phyloP scores from a whole-genome alignment of 2,797 vertebrate species.

The Tauraco hartlaubi region DNA sequence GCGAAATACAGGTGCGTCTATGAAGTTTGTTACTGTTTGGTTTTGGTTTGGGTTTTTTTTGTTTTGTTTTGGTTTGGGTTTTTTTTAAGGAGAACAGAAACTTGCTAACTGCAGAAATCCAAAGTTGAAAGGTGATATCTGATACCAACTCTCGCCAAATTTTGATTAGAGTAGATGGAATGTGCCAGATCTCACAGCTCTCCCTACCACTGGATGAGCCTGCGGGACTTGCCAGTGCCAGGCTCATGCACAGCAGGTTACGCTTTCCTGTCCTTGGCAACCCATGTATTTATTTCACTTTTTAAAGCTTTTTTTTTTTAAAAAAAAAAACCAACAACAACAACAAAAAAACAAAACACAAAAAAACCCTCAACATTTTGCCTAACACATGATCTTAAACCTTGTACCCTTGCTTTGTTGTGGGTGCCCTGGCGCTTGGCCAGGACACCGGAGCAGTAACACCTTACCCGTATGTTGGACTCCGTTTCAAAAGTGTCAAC shows the following conservation, averaged over 20 bases:
- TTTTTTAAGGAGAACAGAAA: not conserved
- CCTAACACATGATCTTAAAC: not conserved
- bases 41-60: not conserved
- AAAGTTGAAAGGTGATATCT: not conserved
- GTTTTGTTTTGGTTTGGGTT: not conserved
- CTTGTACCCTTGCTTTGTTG: not conserved
- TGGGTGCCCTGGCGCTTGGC: not conserved
- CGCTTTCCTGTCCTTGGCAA: not conserved
- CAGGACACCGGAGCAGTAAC: no score
- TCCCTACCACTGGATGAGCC: rapidly evolving
- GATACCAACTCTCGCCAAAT: rapidly evolving
- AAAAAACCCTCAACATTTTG: not conserved
- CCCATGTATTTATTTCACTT: not conserved
- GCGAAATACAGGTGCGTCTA: not conserved
- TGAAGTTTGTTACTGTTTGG: not conserved
- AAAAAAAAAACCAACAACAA: not conserved
- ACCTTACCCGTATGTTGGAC: rapidly evolving
- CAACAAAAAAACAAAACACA: not conserved
- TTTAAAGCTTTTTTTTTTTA: not conserved
- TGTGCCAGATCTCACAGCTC: rapidly evolving
- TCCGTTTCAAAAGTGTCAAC: rapidly evolving
- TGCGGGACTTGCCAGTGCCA: not conserved
- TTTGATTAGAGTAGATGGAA: not conserved
- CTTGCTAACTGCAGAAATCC: not conserved
- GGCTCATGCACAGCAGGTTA: not conserved